Evolutionary conservation across 1,140 invertebrate species (phyloP).

Genomic region (Drosophila navojoa): DNA sequence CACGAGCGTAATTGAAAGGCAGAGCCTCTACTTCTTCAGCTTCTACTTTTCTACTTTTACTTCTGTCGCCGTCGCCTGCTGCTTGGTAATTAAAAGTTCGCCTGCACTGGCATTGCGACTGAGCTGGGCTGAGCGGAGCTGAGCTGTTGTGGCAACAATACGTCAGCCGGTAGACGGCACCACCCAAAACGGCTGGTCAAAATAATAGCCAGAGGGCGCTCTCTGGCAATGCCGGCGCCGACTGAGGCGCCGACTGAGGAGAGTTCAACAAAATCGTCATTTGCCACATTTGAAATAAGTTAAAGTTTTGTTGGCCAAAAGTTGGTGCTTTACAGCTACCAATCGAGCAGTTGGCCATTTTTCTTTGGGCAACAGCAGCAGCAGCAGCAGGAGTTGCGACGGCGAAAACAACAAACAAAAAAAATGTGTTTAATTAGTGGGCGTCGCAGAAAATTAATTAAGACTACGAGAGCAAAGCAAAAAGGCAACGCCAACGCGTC

Average conservation of each 20-base stretch:
- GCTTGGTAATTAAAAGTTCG: constrained; percentile 79
- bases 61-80: constrained; percentile 48
- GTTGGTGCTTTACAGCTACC: constrained; percentile 41
- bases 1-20: constrained; percentile 71
- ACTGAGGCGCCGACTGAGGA: background rate
- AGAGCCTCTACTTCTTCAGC: constrained; percentile 14
- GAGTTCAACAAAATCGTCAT: constrained; percentile 34
- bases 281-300: constrained; percentile 76
- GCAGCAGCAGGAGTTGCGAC: background rate
- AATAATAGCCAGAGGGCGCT: background rate
- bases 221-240: too few relatives aligned
- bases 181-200: constrained; percentile 17
- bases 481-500: constrained; percentile 9
- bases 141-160: constrained; percentile 68
- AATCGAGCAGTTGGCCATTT: constrained; percentile 29
- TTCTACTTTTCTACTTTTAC: constrained; percentile 15
- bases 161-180: constrained; percentile 59
- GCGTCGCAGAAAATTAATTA: constrained; percentile 75
- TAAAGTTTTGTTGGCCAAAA: constrained; percentile 63
- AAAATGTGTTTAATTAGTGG: constrained; percentile 71
- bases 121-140: constrained; percentile 17
- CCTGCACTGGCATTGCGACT: constrained; percentile 51
- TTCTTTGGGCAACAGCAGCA: constrained; percentile 12
- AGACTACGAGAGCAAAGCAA: constrained; percentile 53
- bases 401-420: background rate